Conservation (phyloP, 2,888 invertebrate species). For the Podabrus alpinus region DNA sequence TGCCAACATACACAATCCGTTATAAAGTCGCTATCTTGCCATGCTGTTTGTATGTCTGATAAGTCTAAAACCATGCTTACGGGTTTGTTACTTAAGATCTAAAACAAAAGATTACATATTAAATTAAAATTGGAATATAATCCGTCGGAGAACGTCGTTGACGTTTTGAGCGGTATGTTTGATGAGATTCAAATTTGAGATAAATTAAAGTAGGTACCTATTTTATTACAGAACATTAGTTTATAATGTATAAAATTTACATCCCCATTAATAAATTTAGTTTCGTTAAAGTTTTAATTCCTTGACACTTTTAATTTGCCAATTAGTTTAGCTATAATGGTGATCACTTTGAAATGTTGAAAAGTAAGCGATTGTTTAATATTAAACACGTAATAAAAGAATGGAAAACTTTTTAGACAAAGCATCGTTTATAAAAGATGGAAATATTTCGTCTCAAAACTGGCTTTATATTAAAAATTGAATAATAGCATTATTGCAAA, state of each 20-base stretch:
- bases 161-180: background rate
- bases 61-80: constrained; percentile 73
- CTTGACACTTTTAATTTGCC: no score
- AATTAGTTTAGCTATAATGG: no score
- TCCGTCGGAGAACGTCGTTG: no score
- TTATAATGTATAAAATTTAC: background rate
- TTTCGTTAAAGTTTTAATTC: background rate
- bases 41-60: constrained; percentile 73
- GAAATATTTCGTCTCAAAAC: background rate
- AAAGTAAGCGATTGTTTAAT: background rate
- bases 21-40: constrained; percentile 82
- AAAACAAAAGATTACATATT: constrained; percentile 39
- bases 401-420: background rate
- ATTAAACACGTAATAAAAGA: background rate
- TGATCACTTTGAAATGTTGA: background rate
- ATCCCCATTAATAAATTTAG: background rate
- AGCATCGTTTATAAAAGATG: background rate
- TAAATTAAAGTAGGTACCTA: background rate
- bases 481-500: background rate
- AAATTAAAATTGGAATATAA: background rate
- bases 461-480: background rate
- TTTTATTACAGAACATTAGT: background rate
- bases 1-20: constrained; percentile 82
- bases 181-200: background rate
- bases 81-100: constrained; percentile 70